Conservation (phyloP, 1,140 invertebrate species). For the Marisa cornuarietis region DNA sequence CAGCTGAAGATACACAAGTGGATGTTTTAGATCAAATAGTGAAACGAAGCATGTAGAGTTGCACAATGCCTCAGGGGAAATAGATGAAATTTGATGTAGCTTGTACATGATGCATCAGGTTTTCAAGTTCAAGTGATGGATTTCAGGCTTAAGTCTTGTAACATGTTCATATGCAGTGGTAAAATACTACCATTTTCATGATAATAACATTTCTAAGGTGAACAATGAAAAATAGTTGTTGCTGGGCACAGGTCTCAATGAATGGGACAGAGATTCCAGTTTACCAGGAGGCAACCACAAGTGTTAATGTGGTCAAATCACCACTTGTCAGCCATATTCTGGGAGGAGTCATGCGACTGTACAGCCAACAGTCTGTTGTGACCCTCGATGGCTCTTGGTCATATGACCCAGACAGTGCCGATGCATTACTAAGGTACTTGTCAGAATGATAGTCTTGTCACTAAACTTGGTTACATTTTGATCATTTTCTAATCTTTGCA, state of each 20-base stretch:
- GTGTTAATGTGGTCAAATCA: conserved; percentile 28
- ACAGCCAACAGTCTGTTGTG: conserved; percentile 19
- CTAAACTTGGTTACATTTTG: too few relatives aligned
- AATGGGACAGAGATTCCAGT: conserved; percentile 40
- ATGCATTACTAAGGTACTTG: conserved; percentile 16
- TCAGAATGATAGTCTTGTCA: not conserved
- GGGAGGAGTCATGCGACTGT: conserved; percentile 35
- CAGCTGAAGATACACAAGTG: not conserved
- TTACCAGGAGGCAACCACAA: conserved; percentile 21
- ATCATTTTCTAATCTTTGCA: too few relatives aligned
- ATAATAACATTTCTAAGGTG: too few relatives aligned
- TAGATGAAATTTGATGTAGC: too few relatives aligned
- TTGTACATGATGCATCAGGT: too few relatives aligned
- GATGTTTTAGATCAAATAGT: too few relatives aligned
- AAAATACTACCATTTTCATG: too few relatives aligned
- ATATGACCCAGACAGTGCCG: conserved; percentile 29
- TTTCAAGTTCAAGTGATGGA: too few relatives aligned
- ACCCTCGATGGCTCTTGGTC: conserved; percentile 39
- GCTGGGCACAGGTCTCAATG: conserved; percentile 39
- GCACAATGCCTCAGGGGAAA: too few relatives aligned
- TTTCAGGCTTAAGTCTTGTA: too few relatives aligned
- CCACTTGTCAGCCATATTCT: conserved; percentile 31
- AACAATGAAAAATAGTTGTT: conserved; percentile 4
- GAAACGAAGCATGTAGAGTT: too few relatives aligned
- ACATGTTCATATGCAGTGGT: too few relatives aligned